A percentile compares a stretch with the other conserved stretches of the same genome.
Evolutionary conservation across 2,113 vertebrate genomes (phyloP).

Genomic region (Cervus canadensis): DNA sequence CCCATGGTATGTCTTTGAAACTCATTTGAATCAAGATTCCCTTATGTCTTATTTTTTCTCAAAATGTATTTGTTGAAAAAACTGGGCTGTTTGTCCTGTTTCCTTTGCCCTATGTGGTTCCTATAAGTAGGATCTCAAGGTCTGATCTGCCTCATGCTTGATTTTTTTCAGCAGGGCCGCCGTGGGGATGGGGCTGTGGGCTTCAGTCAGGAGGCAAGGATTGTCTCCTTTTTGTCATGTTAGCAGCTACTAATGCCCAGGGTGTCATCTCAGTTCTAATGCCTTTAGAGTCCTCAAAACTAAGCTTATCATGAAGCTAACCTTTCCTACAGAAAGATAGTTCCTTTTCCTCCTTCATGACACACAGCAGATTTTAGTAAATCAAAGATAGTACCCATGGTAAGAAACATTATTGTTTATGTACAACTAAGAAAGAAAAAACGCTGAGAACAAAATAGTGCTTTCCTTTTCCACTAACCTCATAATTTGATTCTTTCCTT

Average conservation of each 20-base stretch:
- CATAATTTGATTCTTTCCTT: neutral
- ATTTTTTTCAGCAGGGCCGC: neutral
- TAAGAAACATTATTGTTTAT: neutral
- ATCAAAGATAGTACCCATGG: neutral
- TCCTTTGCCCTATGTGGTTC: neutral
- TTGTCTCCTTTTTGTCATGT: neutral
- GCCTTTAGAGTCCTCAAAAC: neutral
- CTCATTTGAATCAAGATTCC: neutral
- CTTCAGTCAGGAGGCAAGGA: neutral
- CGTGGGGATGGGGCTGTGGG: neutral
- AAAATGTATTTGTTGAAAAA: neutral
- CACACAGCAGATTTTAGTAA: neutral
- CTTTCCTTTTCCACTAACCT: neutral
- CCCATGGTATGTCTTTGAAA: neutral
- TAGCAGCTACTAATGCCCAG: neutral
- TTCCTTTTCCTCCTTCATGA: neutral
- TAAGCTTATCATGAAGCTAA: neutral
- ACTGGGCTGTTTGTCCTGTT: neutral
- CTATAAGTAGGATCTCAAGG: neutral
- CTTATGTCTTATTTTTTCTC: neutral
- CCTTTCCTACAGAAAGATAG: neutral
- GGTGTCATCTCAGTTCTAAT: neutral
- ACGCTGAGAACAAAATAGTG: neutral
- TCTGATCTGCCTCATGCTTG: neutral
- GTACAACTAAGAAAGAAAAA: neutral